These are phyloP conservation scores for Ormyrus labotus DNA, from an alignment of 2,888 invertebrate species.

Conservation along the genomic window DNA sequence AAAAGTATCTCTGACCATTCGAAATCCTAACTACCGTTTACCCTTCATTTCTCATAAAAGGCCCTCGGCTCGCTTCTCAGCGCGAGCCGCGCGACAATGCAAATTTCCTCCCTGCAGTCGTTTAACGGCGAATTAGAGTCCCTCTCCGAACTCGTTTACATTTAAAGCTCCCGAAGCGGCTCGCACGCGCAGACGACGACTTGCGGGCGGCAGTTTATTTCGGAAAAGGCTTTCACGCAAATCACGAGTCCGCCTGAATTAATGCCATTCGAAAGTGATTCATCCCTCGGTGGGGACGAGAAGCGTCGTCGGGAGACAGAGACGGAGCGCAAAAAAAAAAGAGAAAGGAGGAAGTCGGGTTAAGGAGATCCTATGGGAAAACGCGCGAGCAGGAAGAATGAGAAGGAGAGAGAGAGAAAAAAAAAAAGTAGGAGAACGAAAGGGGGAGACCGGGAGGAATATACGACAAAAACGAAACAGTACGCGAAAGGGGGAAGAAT, in stretches of 20 bases:
- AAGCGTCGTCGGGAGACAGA: constrained; percentile 24
- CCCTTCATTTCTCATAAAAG: too few relatives aligned
- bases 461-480: not conserved
- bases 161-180: not conserved
- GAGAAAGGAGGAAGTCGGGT: constrained; percentile 21
- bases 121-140: not conserved
- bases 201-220: constrained; percentile 25
- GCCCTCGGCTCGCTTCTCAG: too few relatives aligned
- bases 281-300: constrained; percentile 42
- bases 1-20: too few relatives aligned
- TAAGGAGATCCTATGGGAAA: constrained; percentile 46
- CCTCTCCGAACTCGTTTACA: not conserved
- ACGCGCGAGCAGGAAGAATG: constrained; percentile 15
- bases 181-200: too few relatives aligned
- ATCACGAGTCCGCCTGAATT: constrained; percentile 38
- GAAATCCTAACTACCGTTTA: too few relatives aligned
- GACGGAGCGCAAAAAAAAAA: not conserved
- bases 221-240: constrained; percentile 44
- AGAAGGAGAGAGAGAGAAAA: not conserved
- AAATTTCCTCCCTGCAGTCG: constrained; percentile 6
- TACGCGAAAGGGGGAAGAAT: constrained; percentile 11
- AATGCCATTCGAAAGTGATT: constrained; percentile 55
- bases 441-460: not conserved
- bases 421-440: not conserved
- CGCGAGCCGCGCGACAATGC: too few relatives aligned